Evolutionary conservation across 64 coral and sea anemone species (phyloP), one percentile per base, ranked within the genome.

Genomic region (Porites lutea): DNA sequence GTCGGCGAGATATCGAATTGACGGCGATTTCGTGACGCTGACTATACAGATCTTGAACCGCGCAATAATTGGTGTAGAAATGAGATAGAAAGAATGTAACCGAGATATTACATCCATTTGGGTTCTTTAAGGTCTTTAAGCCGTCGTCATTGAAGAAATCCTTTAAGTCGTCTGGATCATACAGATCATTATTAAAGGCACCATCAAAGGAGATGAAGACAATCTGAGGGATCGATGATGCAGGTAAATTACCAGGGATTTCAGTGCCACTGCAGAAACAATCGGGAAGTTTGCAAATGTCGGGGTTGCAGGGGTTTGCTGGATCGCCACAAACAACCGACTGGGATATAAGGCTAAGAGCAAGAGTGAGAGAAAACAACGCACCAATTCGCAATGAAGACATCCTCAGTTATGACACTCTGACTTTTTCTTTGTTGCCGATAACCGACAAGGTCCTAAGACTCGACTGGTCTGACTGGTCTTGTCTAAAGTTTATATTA

Each of bases 1-100:
- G 9, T 11, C 79, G 86, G 44, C 89, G 95, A 4, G 86, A 90
- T 6, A 96, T 96, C 45, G 86, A 89, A 71, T 96, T 91, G 15
- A 93, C 95, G 1, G 91, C 95, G 46, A 96, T 66, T 44, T 92
- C 95, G 14, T 96, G 95, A 43, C 95, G 77, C 69, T 87, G 87
- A 45, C 85, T 79, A 58, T 96, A 96, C 20, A 96, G 73, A 6
- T 60, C 67, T 23, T 93, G 71, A 3, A 93, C 37, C 87, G 89
- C 83, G 27, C 82, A 89, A 60, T 96, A 96, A 64, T 96, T 78
- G 0, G 87, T 96, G 74, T 75, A 96, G 58, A 93, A 90, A 20
- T 96, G 95, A 7, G 91, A 93, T 5, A 93, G 79, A 53, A 96
- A 96, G 15, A 93, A 96, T 2, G 95, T 96, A 6, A 86, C 88